Conservation (phyloP, 2,797 vertebrate genomes). For the Peromyscus eremicus region DNA sequence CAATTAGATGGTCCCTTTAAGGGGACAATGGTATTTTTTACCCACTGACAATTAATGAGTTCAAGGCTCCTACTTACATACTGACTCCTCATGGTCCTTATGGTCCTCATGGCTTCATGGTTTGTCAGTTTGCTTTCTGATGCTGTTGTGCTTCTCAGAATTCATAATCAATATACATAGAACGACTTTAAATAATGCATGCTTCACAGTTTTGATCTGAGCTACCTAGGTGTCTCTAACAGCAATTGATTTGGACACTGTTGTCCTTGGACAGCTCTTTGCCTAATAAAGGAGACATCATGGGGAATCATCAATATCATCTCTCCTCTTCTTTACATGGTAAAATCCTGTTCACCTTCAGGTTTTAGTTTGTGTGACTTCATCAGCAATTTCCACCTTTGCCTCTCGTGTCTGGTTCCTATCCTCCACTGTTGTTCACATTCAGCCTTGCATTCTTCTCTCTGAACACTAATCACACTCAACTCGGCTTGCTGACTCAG, state of each 20-base stretch:
- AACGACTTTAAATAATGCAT: constrained; percentile 10
- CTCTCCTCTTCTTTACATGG: background rate
- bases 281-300: background rate
- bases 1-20: background rate
- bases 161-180: background rate
- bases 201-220: background rate
- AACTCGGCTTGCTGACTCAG: background rate
- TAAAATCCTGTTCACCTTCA: background rate
- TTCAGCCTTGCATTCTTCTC: background rate
- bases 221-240: background rate
- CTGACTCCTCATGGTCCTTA: background rate
- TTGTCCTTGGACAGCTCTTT: background rate
- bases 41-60: background rate
- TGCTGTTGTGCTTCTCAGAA: background rate
- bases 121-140: background rate
- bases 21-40: background rate
- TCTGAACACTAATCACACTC: background rate
- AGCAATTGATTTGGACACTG: background rate
- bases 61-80: background rate
- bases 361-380: background rate
- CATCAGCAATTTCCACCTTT: background rate
- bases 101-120: background rate
- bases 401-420: background rate
- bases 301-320: background rate
- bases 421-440: background rate